Percentiles rank a stretch among this genome's conserved stretches.
Conservation (phyloP, 2,888 invertebrate species). For the Drosophila pseudotalamancana region DNA sequence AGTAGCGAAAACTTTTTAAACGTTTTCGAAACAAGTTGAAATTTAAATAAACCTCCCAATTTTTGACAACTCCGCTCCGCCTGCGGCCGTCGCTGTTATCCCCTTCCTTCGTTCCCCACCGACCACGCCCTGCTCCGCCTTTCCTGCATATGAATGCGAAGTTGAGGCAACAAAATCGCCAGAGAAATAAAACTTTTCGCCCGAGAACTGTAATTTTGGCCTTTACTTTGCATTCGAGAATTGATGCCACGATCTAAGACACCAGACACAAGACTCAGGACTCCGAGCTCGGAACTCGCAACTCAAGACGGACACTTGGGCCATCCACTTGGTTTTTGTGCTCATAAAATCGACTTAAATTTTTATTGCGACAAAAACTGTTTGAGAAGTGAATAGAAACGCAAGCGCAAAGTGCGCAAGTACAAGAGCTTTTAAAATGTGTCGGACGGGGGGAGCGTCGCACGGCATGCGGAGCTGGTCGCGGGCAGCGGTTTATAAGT, state of each 20-base stretch:
- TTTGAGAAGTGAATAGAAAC: slow-evolving; percentile 60
- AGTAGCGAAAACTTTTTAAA: slow-evolving; percentile 77
- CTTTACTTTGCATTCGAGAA: slow-evolving; percentile 54
- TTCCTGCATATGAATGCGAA: slow-evolving; percentile 57
- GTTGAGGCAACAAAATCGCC: slow-evolving; percentile 73
- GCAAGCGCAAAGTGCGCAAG: slow-evolving; percentile 46
- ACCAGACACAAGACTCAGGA: background rate
- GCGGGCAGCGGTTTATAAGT: slow-evolving; percentile 44
- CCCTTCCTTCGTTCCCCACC: background rate
- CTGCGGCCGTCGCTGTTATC: background rate
- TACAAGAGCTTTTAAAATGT: slow-evolving; percentile 9
- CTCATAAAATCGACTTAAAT: slow-evolving; percentile 77
- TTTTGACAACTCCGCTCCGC: slow-evolving; percentile 60
- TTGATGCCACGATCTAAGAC: slow-evolving; percentile 36
- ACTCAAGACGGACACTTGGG: slow-evolving; percentile 36
- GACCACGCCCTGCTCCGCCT: too few relatives aligned
- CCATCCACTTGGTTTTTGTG: slow-evolving; percentile 54
- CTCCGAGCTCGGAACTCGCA: slow-evolving; percentile 5
- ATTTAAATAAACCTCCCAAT: slow-evolving; percentile 77
- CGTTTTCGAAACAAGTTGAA: slow-evolving; percentile 78
- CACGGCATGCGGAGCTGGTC: background rate
- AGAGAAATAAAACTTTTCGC: slow-evolving; percentile 69
- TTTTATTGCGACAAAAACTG: slow-evolving; percentile 74
- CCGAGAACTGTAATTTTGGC: slow-evolving; percentile 57
- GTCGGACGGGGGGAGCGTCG: background rate